Percentiles rank a stretch among this genome's conserved stretches.
phyloP scores from a whole-genome alignment of 1,140 invertebrate genomes.

The Maniola jurtina region DNA sequence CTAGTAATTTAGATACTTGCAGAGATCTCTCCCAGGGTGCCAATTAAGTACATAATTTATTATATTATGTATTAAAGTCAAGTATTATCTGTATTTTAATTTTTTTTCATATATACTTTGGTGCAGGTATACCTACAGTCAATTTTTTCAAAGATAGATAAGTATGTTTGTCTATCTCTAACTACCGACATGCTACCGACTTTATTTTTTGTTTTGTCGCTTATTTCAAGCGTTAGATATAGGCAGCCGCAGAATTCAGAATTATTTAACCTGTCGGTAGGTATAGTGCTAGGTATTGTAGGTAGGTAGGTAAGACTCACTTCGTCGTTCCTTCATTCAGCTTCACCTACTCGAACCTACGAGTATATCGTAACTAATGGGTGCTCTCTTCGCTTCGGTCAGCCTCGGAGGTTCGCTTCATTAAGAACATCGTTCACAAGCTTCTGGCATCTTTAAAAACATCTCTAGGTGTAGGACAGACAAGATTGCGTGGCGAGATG shows the following conservation, averaged over 20 bases:
- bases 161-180: neutral
- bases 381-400: too few relatives aligned
- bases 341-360: too few relatives aligned
- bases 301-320: neutral
- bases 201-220: neutral
- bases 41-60: conserved; percentile 34
- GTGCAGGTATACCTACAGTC: conserved; percentile 25
- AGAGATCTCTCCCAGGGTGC: conserved; percentile 43
- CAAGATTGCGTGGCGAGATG: too few relatives aligned
- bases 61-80: neutral
- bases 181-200: neutral
- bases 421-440: too few relatives aligned
- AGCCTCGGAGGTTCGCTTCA: too few relatives aligned
- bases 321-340: too few relatives aligned
- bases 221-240: neutral
- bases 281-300: neutral
- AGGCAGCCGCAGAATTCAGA: neutral
- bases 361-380: too few relatives aligned
- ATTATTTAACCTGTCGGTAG: neutral
- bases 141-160: conserved; percentile 26
- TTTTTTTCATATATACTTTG: neutral
- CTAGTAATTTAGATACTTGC: neutral
- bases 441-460: too few relatives aligned
- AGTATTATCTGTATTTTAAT: too few relatives aligned
- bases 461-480: too few relatives aligned